Evolutionary conservation across 2,888 invertebrate genomes (phyloP), one percentile per base, ranked within the genome.

Genomic region (Steinernema hermaphroditum): DNA sequence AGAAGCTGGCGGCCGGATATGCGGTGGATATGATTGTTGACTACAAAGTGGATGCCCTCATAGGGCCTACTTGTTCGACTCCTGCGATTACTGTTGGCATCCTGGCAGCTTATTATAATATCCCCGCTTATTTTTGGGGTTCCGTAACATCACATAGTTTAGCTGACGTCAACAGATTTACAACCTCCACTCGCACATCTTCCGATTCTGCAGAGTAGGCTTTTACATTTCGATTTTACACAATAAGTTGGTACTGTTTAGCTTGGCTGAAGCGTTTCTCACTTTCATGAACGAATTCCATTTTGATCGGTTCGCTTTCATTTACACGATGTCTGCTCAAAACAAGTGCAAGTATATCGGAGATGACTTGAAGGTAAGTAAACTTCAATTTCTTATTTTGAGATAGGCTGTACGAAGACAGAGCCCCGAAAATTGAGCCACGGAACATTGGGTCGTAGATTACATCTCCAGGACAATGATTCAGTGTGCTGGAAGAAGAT

Each of bases 261-360:
- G 78, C 44, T 29, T 77, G 16, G 73, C 69, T 0, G 29, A 54
- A 46, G 78, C 57, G 9, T 19, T 78, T 12, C 41, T 46, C 32
- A 27, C 27, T n/a, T 68, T 82, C 14, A 22, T 83, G 16, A 68
- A 69, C n/a, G 71, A 77, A 46, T 83, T 76, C 50, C 72, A 78
- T n/a, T 83, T 81, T 79, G 70, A 73, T 9, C 77, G 81, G 43
- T 81, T 82, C 57, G 81, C 79, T 1, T 80, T 80, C 62, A 73
- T 83, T 12, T 83, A 82, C 54, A 43, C 71, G 2, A 22, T 69
- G 16, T 57, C 71, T 27, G 19, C 68, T 1, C 24, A 41, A 46
- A n/a, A 44, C 12, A 54, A 54, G 43, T 74, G 79, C 70, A 49
- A 72, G 22, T 79, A 54, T 27, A 34, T 78, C 41, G 76, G 76